phyloP scores from a whole-genome alignment of 2,113 vertebrate species.

The Hippoglossus stenolepis region DNA sequence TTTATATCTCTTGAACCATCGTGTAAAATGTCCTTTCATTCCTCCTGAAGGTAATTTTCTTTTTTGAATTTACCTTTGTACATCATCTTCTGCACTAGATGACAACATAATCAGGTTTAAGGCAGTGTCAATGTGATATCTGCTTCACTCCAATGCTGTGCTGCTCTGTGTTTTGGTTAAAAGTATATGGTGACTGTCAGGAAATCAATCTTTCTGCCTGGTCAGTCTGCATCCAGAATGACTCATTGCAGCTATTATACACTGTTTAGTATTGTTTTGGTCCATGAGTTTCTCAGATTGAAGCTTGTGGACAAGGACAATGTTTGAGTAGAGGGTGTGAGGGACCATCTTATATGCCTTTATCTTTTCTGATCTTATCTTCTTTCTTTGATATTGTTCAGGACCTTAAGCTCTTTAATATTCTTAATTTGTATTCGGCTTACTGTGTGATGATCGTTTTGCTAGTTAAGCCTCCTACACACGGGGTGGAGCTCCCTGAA shows the following conservation, averaged over 20 bases:
- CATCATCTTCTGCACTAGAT: not conserved
- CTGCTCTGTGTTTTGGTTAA: constrained; percentile 4
- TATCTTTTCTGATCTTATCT: constrained; percentile 29
- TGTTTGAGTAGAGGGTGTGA: constrained; percentile 1
- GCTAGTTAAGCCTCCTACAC: constrained; percentile 56
- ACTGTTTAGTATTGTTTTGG: not conserved
- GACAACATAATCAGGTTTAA: too few species aligned
- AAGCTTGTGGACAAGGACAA: constrained; percentile 10
- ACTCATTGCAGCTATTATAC: constrained; percentile 13
- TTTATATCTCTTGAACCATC: too few species aligned
- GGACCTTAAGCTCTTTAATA: constrained; percentile 24
- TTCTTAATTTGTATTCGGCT: constrained; percentile 59
- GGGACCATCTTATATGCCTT: constrained; percentile 1
- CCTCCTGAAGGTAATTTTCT: too few species aligned
- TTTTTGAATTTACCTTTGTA: not conserved
- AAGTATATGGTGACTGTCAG: constrained; percentile 33
- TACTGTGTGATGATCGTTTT: constrained; percentile 36
- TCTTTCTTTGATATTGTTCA: constrained; percentile 27
- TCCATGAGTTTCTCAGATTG: constrained; percentile 4
- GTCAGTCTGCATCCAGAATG: constrained; percentile 16
- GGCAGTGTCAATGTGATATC: not conserved
- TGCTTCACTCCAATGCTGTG: not conserved
- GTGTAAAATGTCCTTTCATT: too few species aligned
- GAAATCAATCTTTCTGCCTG: constrained; percentile 19
- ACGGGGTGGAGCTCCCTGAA: constrained; percentile 51